These are phyloP conservation scores for Xenopus tropicalis DNA, from an alignment of 2,113 vertebrate species.

Conservation along the genomic window UCB_Xtro_10.0 CM004447.2:155821001-155821500, in stretches of 20 bases:
- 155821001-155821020: no score
- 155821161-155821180: no score
- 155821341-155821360: neutral
- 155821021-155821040: no score
- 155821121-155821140: neutral
- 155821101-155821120: no score
- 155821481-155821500: neutral
- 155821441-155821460: neutral
- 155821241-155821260: neutral
- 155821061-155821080: no score
- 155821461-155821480: no score
- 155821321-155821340: neutral
- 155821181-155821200: no score
- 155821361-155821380: neutral
- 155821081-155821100: no score
- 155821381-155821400: neutral
- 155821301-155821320: neutral
- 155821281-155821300: neutral
- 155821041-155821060: no score
- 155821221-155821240: conserved; percentile 5
- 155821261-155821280: no score
- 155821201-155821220: neutral
- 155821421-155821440: neutral
- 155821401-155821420: neutral
- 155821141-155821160: no score